Evolutionary conservation across 1,140 invertebrate genomes (phyloP).

Genomic region (Varroa destructor): DNA sequence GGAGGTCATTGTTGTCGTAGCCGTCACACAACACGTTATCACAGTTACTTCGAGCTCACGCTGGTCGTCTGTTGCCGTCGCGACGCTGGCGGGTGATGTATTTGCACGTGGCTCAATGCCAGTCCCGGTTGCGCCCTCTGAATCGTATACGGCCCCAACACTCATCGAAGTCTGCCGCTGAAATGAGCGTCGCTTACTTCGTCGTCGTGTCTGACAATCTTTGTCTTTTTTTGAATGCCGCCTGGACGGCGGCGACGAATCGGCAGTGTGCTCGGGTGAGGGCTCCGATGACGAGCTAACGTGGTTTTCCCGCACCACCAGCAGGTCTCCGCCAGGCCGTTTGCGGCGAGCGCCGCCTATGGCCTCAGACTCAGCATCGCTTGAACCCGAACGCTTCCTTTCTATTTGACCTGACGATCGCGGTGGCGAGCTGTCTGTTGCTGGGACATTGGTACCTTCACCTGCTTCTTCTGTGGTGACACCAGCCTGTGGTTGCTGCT

Average conservation of each 20-base stretch:
- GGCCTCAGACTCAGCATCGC: neutral
- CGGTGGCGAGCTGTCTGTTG: constrained; percentile 1
- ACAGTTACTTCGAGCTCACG: constrained; percentile 21
- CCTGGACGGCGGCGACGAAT: neutral
- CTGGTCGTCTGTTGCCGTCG: neutral
- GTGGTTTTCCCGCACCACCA: constrained; percentile 11
- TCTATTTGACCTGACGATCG: constrained; percentile 6
- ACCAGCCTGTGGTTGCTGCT: neutral
- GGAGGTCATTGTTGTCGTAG: constrained; percentile 11
- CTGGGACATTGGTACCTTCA: neutral
- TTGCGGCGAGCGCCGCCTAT: constrained; percentile 21
- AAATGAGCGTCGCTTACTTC: constrained; percentile 20
- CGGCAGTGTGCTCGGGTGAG: constrained; percentile 21
- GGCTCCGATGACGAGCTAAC: constrained; percentile 22
- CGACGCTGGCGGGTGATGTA: neutral
- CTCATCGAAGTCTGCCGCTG: constrained; percentile 26
- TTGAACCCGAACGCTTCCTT: constrained; percentile 7
- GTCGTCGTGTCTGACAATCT: neutral
- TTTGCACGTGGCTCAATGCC: neutral
- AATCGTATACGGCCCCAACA: neutral
- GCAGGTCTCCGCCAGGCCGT: constrained; percentile 6
- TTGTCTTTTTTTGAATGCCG: constrained; percentile 16
- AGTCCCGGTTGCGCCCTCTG: neutral
- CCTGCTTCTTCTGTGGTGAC: neutral
- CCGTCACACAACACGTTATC: constrained; percentile 21